phyloP scores from a whole-genome alignment of 2,888 invertebrate genomes.

The Augiades crinisus region DNA sequence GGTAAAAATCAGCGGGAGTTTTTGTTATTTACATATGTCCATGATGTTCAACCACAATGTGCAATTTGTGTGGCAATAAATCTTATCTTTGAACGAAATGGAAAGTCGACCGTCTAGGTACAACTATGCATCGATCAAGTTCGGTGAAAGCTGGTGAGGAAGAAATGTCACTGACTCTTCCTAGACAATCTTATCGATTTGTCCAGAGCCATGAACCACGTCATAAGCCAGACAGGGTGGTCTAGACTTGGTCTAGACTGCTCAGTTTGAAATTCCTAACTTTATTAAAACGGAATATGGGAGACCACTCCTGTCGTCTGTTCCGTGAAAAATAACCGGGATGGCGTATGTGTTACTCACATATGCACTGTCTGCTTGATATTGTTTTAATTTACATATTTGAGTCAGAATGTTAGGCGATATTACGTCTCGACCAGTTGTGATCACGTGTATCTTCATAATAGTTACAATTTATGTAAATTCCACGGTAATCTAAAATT shows the following conservation, averaged over 20 bases:
- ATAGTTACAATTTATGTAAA: not conserved
- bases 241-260: constrained; percentile 74
- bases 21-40: not conserved
- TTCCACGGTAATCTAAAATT: constrained; percentile 10
- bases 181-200: constrained; percentile 35
- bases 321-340: not conserved
- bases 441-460: constrained; percentile 4
- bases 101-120: constrained; percentile 9
- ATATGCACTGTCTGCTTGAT: constrained; percentile 1
- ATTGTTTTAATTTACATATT: constrained; percentile 12
- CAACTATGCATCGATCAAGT: constrained; percentile 5
- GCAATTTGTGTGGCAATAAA: not conserved
- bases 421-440: not conserved
- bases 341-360: not conserved
- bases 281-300: constrained; percentile 43
- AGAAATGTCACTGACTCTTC: constrained; percentile 19
- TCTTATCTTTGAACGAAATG: constrained; percentile 3
- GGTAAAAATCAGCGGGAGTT: not conserved
- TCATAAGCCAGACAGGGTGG: constrained; percentile 37
- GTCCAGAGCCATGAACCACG: constrained; percentile 38
- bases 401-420: constrained; percentile 4
- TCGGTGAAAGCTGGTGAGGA: constrained; percentile 14
- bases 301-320: not conserved
- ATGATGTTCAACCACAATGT: not conserved
- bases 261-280: constrained; percentile 26